Base-by-base conservation (phyloP, 2,888 invertebrate genomes). In the Ligdia adustata region DNA sequence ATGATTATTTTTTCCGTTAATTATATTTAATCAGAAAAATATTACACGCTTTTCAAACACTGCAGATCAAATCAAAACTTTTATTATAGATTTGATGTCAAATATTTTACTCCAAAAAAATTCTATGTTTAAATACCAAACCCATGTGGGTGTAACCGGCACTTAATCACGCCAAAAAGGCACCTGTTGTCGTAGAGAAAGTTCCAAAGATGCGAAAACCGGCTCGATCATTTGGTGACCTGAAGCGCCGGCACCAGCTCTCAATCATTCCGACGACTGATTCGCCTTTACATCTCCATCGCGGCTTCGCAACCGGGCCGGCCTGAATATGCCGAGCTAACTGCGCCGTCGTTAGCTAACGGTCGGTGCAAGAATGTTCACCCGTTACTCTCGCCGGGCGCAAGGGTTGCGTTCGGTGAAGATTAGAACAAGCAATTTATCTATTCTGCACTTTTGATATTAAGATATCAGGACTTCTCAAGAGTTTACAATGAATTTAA, bases 281-380 rank as follows among this genome's bases (percentile, higher is more conserved):
- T 6, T 4, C 14, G 9, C 26, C 6, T 69, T 64, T 53, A 47
- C 60, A 55, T 61, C 49, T 74, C 69, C 82, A 81, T 77, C 65
- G 71, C 55, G 48, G 60, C 64, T 53, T 62, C 57, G 41, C 61
- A 60, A 61, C 42, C 60, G 53, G 28, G 33, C 46, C 72, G 75
- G 71, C 79, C 76, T 72, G 70, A 74, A 79, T 78, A 68, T 64
- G 55, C 56, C 57, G 43, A 72, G 66, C 61, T 79, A 81, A 82
- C 82, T 76, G 81, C 79, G 79, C 70, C 72, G 75, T 80, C 80
- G 79, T 77, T 62, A 59, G 58, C 68, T 84, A 83, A 84, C 85
- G 82, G 82, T 78, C 85, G 82, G 82, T 78, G 57, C 65, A 67
- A 75, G 77, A 79, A 80, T 79, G 78, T 56, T 62, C 76, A 53